phyloP scores from a whole-genome alignment of 2,113 vertebrate species.

The Anarhynchus alexandrinus region DNA sequence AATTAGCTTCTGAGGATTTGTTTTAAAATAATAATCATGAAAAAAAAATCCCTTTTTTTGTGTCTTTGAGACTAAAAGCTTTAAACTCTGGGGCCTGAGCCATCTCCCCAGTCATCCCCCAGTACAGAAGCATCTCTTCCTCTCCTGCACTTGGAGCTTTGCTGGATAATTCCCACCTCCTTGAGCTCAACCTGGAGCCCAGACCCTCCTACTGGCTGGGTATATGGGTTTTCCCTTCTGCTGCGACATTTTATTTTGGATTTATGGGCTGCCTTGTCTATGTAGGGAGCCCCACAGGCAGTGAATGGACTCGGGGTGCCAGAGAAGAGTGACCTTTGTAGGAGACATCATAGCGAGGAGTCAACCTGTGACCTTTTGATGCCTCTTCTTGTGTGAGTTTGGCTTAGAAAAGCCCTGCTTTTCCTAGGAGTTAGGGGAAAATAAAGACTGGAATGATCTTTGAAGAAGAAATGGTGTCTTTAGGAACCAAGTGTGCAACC shows the following conservation, averaged over 20 bases:
- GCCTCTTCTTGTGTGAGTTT: not conserved
- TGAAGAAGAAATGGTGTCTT: not conserved
- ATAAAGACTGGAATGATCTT: not conserved
- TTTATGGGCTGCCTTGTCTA: not conserved
- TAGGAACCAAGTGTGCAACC: not conserved
- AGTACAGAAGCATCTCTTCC: not conserved
- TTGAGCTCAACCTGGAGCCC: not conserved
- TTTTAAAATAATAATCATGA: not conserved
- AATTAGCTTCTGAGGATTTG: not conserved
- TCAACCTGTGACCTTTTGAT: not conserved
- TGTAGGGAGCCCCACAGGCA: not conserved
- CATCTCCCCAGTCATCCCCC: not conserved
- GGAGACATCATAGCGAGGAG: not conserved
- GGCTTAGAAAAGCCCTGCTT: not conserved
- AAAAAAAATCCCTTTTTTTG: not conserved
- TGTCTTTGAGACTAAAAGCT: not conserved
- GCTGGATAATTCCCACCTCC: not conserved
- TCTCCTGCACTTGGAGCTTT: not conserved
- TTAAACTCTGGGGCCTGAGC: not conserved
- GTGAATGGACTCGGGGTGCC: rapidly evolving
- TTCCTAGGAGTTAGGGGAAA: not conserved
- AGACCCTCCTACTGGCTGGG: no score
- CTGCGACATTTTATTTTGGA: not conserved
- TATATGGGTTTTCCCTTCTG: not conserved
- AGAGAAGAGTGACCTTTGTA: not conserved